Base-by-base conservation (phyloP, 2,113 vertebrate species). In the Parus major region DNA sequence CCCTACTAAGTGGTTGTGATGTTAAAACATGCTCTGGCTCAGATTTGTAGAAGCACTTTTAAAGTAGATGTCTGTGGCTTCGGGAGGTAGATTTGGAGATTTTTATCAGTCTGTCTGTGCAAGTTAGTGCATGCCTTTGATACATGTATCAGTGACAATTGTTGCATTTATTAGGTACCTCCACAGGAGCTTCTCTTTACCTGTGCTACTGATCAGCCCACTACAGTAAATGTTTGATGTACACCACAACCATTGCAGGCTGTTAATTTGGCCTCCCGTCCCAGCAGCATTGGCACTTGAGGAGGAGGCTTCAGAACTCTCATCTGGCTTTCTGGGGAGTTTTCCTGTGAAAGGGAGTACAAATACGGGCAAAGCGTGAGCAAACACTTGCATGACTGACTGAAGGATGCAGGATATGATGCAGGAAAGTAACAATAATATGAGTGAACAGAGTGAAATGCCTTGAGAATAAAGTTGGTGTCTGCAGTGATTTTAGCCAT, bases 1-100 rank as follows among this genome's bases (percentile, higher is more conserved):
- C 59, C 29, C 22, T 29, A 20, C 27, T 72, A 59, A 70, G 31
- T 56, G 44, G 25, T 13, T 59, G 31, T n/a, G 39, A 63, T 88
- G 35, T 88, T 93, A 86, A 80, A 90, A 80, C 42, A 46, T 36
- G 49, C 35, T 72, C 31, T 52, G 36, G 50, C 87, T 86, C 64
- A 49, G 44, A 55, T 64, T 46, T 86, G 42, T 70, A 61, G 55
- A 88, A 63, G 39, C 50, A 28, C 33, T 73, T 80, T 24, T 41
- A 66, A 86, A 61, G 25, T 46, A 70, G n/a, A 79, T 35, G 23
- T 39, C 55, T 77, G 55, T 86, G 66, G 52, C 36, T 86, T 88
- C 33, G 3, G 15, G 18, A 46, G 16, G 15, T 73, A 80, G 46
- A 73, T 59, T 27, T 35, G 24, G 42, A 86, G 68, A 70, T 83